These are phyloP conservation scores for Grallaria varia DNA, from an alignment of 2,113 vertebrate species.

Conservation along the genomic window DNA sequence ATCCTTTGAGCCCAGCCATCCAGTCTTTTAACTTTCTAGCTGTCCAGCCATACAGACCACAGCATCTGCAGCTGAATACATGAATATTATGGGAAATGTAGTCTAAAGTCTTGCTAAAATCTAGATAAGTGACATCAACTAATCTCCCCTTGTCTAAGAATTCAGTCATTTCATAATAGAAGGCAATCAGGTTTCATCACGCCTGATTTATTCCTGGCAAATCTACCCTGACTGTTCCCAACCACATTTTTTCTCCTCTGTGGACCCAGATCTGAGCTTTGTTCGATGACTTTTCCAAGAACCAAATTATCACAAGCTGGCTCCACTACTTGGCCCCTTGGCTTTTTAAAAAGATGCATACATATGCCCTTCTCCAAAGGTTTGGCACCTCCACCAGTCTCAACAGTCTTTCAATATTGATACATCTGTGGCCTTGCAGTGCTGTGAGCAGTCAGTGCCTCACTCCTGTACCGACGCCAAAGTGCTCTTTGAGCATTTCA, in stretches of 20 bases:
- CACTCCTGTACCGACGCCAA: neutral
- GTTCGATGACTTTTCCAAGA: neutral
- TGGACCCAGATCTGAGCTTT: neutral
- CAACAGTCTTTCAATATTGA: neutral
- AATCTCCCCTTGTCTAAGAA: neutral
- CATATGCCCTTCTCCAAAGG: neutral
- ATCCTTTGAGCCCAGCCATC: neutral
- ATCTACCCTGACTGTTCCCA: neutral
- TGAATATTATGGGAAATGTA: neutral
- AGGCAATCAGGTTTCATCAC: neutral
- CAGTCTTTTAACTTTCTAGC: neutral
- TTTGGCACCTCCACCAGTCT: neutral
- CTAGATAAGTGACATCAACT: neutral
- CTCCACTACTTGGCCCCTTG: neutral
- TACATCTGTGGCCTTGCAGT: fast-evolving
- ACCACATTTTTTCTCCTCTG: neutral
- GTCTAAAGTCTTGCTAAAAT: neutral
- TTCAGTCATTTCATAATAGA: neutral
- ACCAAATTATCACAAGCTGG: neutral
- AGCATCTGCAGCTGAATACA: neutral
- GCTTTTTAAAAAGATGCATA: neutral
- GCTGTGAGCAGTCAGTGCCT: neutral
- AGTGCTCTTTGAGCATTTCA: neutral
- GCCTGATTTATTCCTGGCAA: neutral
- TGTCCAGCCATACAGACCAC: neutral